Base-by-base conservation (phyloP, 2,888 invertebrate species). In the Idaea straminata region DNA sequence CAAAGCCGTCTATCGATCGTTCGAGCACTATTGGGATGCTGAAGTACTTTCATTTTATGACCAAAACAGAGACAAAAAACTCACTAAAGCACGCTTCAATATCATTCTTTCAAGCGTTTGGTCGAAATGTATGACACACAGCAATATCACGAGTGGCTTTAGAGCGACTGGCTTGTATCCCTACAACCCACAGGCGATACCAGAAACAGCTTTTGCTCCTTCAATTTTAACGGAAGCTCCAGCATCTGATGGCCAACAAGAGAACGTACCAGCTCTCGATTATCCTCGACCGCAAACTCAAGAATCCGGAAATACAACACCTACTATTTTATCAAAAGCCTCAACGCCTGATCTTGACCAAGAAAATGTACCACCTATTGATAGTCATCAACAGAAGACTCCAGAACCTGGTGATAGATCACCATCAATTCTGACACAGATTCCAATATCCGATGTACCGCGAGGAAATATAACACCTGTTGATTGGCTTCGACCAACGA, bases 1-100 rank as follows among this genome's bases (percentile, higher is more conserved):
- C 58, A 74, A 74, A 67, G 64, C 74, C 35, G 69, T 72, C 57
- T 64, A 72, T 66, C 63, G 67, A 16, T 71, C 71, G 57, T 74
- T 72, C 66, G 76, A 74, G 60, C 67, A 72, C 62, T 64, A 71
- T 35, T 74, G 72, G 68, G 72, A 71, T 58, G 57, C 47, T 57
- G 61, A 64, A 64, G 15, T 64, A 13, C 35, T 61, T 35, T 61
- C 61, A 61, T 61, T 61, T 61, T 25, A 47, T 16, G 15, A 47
- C 15, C 62, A 62, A 47, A 47, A 36, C 38, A 15, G 16, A 62
- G 38, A 36, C 57, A 57, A 58, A 63, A 63, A 57, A n/a, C n/a
- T 58, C 35, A 63, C 58, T 35, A 63, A 59, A 35, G 58, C 62
- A 35, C 34, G 58, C 34, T 63, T 63, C 35, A 58, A 63, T 63